These are phyloP conservation scores for Entelurus aequoreus DNA, from an alignment of 2,113 vertebrate genomes.

Conservation along the genomic window DNA sequence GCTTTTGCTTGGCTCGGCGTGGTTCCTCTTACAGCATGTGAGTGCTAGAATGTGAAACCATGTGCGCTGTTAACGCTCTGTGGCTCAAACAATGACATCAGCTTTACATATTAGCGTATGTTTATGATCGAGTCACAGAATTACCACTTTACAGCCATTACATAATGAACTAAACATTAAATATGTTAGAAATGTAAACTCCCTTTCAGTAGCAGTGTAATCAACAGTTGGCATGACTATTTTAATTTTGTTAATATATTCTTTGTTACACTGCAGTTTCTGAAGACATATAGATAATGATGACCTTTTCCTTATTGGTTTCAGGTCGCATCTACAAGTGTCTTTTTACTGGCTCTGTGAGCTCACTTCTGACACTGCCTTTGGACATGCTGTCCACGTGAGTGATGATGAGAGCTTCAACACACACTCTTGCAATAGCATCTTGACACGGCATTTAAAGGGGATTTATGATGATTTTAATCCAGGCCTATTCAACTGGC, in stretches of 20 bases:
- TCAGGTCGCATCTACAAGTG: conserved; percentile 99
- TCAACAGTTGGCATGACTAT: background rate
- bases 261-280: background rate
- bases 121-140: conserved; percentile 8
- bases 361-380: conserved; percentile 96
- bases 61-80: background rate
- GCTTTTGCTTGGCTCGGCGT: conserved; percentile 99
- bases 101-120: conserved; percentile 9
- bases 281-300: background rate
- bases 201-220: background rate
- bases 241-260: conserved; percentile 1
- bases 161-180: conserved; percentile 6
- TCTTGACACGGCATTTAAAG: background rate
- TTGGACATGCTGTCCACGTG: conserved; percentile 98
- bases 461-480: no score
- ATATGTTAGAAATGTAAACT: conserved; percentile 9
- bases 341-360: conserved; percentile 99
- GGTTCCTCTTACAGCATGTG: conserved; percentile 98
- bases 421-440: background rate
- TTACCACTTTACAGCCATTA: conserved; percentile 12
- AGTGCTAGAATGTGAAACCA: conserved; percentile 55
- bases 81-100: background rate
- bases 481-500: no score
- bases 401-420: conserved; percentile 51
- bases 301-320: background rate